These are phyloP conservation scores for Clarias pachynema DNA, from an alignment of 2,797 vertebrate genomes.

Conservation along the genomic window DNA sequence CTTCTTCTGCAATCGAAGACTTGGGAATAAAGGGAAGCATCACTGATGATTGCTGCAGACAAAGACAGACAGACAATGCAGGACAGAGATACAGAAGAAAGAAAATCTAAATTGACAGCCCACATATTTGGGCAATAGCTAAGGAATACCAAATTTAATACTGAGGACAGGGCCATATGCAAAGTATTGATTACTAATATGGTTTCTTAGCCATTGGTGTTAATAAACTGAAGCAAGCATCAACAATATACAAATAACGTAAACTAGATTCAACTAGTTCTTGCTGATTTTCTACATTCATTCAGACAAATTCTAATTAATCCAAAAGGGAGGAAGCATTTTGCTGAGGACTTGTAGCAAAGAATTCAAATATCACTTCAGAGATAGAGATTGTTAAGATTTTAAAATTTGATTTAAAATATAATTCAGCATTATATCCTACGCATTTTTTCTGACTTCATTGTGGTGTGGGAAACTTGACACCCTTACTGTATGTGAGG, in stretches of 20 bases:
- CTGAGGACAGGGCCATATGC: not conserved
- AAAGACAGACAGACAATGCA: conserved; percentile 8
- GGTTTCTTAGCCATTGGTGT: not conserved
- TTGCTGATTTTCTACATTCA: no score
- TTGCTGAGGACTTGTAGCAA: no score
- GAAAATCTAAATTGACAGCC: conserved; percentile 34
- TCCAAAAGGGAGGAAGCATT: no score
- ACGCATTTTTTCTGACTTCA: no score
- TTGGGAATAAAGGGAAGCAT: conserved; percentile 46
- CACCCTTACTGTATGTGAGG: no score
- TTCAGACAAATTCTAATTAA: no score
- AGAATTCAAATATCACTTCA: no score
- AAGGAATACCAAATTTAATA: not conserved
- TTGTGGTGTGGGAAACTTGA: no score
- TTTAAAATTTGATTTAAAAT: no score
- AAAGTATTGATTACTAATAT: conserved; percentile 2
- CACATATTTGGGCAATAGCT: conserved; percentile 12
- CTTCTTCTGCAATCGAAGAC: conserved; percentile 51
- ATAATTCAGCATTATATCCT: no score
- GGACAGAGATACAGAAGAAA: not conserved
- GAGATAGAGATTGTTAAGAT: no score
- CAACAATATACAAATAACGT: not conserved
- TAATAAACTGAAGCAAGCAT: not conserved
- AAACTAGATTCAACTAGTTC: no score
- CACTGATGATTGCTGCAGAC: conserved; percentile 6